Base-by-base conservation (phyloP, 2,113 vertebrate genomes). In the Dipodomys spectabilis region DNA sequence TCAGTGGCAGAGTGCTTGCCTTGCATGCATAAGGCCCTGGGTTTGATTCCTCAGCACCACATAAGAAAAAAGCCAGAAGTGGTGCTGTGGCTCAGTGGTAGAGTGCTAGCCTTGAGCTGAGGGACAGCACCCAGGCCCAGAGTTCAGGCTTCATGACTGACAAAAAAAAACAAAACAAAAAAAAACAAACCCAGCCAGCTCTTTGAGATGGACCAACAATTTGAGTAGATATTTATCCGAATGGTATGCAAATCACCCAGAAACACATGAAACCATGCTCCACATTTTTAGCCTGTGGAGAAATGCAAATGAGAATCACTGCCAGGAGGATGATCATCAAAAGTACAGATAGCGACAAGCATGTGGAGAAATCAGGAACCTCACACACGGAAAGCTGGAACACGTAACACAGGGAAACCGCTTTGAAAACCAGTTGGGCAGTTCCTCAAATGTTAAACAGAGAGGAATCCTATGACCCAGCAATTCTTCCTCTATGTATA, bases 391-490 rank as follows among this genome's bases (percentile, higher is more conserved):
- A 28, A 15, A 78, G 53, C 4, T 23, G 23, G 74, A 83, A 71
- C 25, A 16, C 15, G 19, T 35, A 84, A 88, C 75, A 71, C 32
- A 74, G 69, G 23, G 27, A 92, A 82, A 94, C 64, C 49, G 60
- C 80, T 85, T 77, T 91, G 53, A 73, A 91, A 91, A 71, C 79
- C 20, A 86, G 67, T 49, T 71, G 69, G 60, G 74, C 45, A 45
- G 30, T 5, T 91, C 62, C 49, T 75, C 72, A 68, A 62, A 32
- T 62, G 77, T 89, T 65, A 69, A 88, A 35, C 35, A 45, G 4
- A 65, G 53, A 67, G 64, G 57, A 62, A 78, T 68, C 23, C 12
- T 60, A 67, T 23, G 64, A 78, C 30, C 22, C 77, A 72, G 71
- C 39, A 49, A 45, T 88, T 73, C 73, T 30, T 64, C 53, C 68